Base-by-base conservation (phyloP, 2,113 vertebrate species). In the Electrona antarctica region DNA sequence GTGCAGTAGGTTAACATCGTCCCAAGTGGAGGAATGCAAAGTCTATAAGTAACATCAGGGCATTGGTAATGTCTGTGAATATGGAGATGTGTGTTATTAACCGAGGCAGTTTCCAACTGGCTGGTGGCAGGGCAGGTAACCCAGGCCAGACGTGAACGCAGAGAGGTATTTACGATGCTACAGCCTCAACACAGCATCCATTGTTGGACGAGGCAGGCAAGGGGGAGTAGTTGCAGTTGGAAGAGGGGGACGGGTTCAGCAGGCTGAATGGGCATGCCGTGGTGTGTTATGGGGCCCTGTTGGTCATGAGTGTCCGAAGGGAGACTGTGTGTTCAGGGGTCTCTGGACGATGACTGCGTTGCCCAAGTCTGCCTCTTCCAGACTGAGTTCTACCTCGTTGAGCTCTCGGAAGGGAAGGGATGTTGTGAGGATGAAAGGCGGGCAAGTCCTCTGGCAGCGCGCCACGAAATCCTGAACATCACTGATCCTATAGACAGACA, bases 281-380 rank as follows among this genome's bases (percentile, higher is more conserved):
- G 8, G n/a, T 3, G 10, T 59, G 55, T 9, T 47, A 7, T 1
- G 0, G 33, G 29, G 50, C 65, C 82, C 12, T 66, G 41, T 61
- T 72, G 82, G 88, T 81, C 84, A 93, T 55, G 85, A 91, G 74
- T 91, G 92, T 79, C 92, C 87, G 69, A 96, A 95, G 10, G 94
- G 92, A 33, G 93, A 92, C 0, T 91, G 79, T 58, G 89, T 92
- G 87, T 91, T 93, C 68, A 82, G 84, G 65, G 95, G 93, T 84
- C 95, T 94, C 89, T 98, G 97, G 78, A 97, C 93, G 62, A 98
- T 92, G 50, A 98, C 97, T 5, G 95, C 91, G 0, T 98, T 96
- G 80, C 93, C 89, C 68, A 99, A 60, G 67, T 94, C 91, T 0
- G 96, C 97, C 85, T 97, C 95, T 56, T 95, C 92, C 2, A 99